Conservation (phyloP, 1,140 invertebrate species). For the Achatina immaculata region DNA sequence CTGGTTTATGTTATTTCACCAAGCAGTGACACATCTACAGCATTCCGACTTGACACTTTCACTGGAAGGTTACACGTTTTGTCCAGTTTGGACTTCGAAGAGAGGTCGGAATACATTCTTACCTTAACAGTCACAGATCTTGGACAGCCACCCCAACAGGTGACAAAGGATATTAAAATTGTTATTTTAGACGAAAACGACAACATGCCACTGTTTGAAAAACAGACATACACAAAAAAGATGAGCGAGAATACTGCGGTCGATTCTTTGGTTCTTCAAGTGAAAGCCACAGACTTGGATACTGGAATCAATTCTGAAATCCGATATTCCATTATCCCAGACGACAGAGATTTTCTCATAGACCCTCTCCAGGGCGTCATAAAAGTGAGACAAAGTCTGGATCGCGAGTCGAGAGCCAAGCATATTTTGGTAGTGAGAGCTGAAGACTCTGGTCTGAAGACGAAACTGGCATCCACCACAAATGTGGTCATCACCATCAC, state of each 20-base stretch:
- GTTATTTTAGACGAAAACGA: constrained; percentile 67
- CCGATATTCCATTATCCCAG: constrained; percentile 84
- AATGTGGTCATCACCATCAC: constrained; percentile 59
- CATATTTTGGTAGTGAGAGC: constrained; percentile 89
- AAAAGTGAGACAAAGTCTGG: constrained; percentile 79
- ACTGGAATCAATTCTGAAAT: constrained; percentile 84
- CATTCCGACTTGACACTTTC: constrained; percentile 87
- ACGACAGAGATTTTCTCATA: constrained; percentile 87
- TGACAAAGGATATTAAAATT: constrained; percentile 49
- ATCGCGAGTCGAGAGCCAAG: constrained; percentile 85
- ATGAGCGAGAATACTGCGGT: constrained; percentile 62
- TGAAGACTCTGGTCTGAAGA: constrained; percentile 76
- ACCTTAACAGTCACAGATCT: constrained; percentile 90
- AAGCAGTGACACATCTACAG: constrained; percentile 84
- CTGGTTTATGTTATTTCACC: constrained; percentile 87
- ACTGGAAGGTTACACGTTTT: constrained; percentile 87
- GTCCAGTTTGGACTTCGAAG: constrained; percentile 86
- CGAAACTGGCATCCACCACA: constrained; percentile 56
- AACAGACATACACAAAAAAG: constrained; percentile 68
- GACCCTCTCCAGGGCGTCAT: constrained; percentile 84
- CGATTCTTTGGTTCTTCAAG: constrained; percentile 71
- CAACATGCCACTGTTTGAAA: constrained; percentile 71
- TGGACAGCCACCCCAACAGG: constrained; percentile 48
- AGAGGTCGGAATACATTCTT: constrained; percentile 84
- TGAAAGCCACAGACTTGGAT: constrained; percentile 84